Evolutionary conservation across 2,797 vertebrate species (phyloP).

Genomic region (Urophycis tenuis): DNA sequence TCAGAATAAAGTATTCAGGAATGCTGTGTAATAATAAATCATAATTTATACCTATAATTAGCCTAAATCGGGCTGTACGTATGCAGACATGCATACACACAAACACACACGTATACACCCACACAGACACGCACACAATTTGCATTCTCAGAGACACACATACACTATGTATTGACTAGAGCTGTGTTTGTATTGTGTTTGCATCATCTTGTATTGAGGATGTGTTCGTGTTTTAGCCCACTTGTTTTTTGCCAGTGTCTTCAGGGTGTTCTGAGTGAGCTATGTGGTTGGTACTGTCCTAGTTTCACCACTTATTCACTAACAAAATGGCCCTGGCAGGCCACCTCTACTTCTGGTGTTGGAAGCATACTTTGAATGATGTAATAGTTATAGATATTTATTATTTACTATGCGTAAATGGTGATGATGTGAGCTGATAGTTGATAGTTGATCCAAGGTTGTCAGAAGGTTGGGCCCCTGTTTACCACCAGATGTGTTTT

Average conservation of each 20-base stretch:
- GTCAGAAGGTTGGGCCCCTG: not conserved
- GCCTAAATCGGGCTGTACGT: not conserved
- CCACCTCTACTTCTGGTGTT: not conserved
- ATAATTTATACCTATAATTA: not conserved
- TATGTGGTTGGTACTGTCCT: not conserved
- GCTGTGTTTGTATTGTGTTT: no score
- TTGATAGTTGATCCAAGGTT: not conserved
- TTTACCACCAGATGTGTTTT: not conserved
- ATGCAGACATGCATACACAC: not conserved
- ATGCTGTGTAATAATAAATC: not conserved
- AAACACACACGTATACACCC: not conserved
- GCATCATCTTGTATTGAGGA: not conserved
- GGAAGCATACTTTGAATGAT: not conserved
- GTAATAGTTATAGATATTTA: not conserved
- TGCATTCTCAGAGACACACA: not conserved
- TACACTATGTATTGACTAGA: no score
- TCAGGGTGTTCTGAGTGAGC: not conserved
- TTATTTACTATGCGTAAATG: not conserved
- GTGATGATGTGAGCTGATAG: not conserved
- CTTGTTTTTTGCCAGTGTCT: not conserved
- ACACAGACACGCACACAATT: not conserved
- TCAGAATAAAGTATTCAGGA: no score
- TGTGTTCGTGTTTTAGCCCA: not conserved
- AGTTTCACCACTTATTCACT: not conserved
- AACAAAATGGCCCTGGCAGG: not conserved